Conservation (phyloP, 2,888 invertebrate genomes). For the Nebria brevicollis region DNA sequence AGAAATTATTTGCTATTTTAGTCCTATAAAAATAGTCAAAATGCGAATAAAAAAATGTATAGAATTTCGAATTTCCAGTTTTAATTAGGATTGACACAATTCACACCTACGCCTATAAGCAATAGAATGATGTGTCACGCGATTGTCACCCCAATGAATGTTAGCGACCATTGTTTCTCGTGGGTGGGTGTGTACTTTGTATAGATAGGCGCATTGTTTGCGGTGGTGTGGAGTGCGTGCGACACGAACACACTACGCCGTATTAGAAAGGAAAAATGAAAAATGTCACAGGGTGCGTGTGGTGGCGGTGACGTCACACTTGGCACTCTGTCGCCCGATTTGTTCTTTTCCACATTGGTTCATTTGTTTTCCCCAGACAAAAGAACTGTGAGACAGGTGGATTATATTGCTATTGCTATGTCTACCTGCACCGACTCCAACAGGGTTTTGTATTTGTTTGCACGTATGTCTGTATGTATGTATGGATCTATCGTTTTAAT, state of each 20-base stretch:
- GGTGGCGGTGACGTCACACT: conserved; percentile 26
- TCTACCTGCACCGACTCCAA: conserved; percentile 2
- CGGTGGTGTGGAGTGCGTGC: conserved; percentile 3
- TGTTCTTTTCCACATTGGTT: conserved; percentile 40
- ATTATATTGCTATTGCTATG: conserved; percentile 20
- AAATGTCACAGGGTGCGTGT: conserved; percentile 19
- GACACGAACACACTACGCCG: neutral
- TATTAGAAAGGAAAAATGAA: conserved; percentile 20
- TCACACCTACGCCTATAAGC: neutral
- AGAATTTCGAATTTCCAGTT: too few relatives aligned
- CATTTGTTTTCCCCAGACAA: conserved; percentile 44
- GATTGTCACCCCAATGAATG: conserved; percentile 32
- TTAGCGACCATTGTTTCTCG: conserved; percentile 34
- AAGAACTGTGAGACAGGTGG: conserved; percentile 41
- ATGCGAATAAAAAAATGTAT: too few relatives aligned
- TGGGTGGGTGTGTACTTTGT: conserved; percentile 23
- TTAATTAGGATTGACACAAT: too few relatives aligned
- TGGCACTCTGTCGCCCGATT: conserved; percentile 32
- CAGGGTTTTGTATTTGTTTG: neutral
- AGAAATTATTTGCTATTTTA: too few relatives aligned
- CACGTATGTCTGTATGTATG: neutral
- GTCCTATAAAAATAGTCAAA: too few relatives aligned
- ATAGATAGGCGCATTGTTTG: neutral
- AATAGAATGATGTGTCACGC: conserved; percentile 20
- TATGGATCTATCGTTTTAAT: neutral